Conservation (phyloP, 2,797 vertebrate genomes). For the Aselliscus stoliczkanus region DNA sequence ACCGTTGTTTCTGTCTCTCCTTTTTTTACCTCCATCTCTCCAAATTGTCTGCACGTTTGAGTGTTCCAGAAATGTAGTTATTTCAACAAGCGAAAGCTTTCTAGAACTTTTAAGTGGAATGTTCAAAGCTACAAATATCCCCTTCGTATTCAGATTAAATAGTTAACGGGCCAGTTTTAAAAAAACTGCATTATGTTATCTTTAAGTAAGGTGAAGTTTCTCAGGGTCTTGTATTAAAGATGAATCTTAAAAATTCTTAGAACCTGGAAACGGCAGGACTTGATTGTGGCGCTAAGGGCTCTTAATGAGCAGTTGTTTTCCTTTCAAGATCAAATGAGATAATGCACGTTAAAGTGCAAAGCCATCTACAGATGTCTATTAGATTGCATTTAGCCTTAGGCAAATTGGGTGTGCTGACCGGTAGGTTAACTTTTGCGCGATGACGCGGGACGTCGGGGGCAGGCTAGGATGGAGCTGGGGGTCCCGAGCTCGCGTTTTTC, state of each 20-base stretch:
- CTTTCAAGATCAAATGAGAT: not conserved
- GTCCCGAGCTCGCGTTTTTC: not conserved
- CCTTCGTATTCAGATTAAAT: not conserved
- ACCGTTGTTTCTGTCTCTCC: not conserved
- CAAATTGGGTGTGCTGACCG: not conserved
- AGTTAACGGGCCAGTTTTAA: not conserved
- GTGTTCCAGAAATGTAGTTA: not conserved
- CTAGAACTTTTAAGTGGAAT: not conserved
- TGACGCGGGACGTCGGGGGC: not conserved
- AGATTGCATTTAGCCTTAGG: not conserved
- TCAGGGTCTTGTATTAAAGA: not conserved
- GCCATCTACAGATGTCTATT: not conserved
- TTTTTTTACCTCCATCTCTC: not conserved
- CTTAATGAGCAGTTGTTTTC: not conserved
- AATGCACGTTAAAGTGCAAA: slow-evolving; percentile 5
- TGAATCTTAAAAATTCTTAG: not conserved
- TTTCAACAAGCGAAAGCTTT: not conserved
- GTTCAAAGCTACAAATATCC: not conserved
- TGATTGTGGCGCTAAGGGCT: not conserved
- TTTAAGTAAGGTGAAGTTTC: not conserved
- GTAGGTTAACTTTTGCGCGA: not conserved
- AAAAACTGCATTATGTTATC: not conserved
- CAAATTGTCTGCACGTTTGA: not conserved
- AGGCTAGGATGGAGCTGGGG: not conserved
- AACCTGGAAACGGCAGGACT: not conserved